Conservation (phyloP, 2,888 invertebrate genomes). For the Erebia aethiops region DNA sequence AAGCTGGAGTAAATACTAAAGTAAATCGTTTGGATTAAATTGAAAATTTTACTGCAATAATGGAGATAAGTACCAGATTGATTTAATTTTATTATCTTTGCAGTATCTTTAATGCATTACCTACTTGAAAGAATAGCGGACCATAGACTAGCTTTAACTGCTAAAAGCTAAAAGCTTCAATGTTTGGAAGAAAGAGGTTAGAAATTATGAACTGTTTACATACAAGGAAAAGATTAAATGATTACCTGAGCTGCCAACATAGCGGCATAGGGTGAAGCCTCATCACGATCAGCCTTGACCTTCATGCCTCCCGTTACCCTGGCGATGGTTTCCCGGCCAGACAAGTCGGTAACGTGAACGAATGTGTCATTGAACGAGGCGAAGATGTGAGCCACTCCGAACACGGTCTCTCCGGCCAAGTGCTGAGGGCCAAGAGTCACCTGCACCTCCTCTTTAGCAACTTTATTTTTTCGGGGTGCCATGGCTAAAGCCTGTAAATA, state of each 20-base stretch:
- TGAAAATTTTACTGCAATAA: too few relatives aligned
- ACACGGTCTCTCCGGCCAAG: slow-evolving; percentile 98
- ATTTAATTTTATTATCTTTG: too few relatives aligned
- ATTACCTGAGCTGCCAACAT: slow-evolving; percentile 99
- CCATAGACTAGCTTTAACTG: neutral
- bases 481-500: slow-evolving; percentile 84
- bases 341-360: slow-evolving; percentile 99
- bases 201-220: slow-evolving; percentile 1
- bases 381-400: slow-evolving; percentile 99
- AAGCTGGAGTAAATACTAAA: too few relatives aligned
- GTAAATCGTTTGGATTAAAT: too few relatives aligned
- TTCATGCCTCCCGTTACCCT: slow-evolving; percentile 99
- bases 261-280: slow-evolving; percentile 99
- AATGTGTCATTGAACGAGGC: slow-evolving; percentile 99
- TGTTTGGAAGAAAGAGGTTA: slow-evolving; percentile 8
- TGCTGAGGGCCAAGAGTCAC: slow-evolving; percentile 98
- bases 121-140: too few relatives aligned
- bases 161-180: neutral
- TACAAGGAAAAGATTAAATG: neutral
- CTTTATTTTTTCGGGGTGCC: slow-evolving; percentile 99
- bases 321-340: slow-evolving; percentile 97
- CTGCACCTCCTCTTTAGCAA: slow-evolving; percentile 97
- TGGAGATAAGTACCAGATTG: too few relatives aligned
- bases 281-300: slow-evolving; percentile 99
- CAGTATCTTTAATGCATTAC: too few relatives aligned